Conservation (phyloP, 2,888 invertebrate species). For the Dynastes hyllus region DNA sequence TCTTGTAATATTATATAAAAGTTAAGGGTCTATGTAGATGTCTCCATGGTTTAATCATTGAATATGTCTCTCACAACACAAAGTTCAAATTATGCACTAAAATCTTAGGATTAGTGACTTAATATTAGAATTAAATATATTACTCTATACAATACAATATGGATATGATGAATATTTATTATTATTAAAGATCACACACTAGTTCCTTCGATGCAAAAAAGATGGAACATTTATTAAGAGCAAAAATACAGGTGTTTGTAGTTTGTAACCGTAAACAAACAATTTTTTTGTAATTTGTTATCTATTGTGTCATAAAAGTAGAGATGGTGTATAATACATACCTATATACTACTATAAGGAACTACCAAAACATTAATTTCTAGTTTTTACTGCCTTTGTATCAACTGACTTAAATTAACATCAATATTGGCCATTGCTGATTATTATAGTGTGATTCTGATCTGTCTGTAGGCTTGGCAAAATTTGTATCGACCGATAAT, state of each 20-base stretch:
- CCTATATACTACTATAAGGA: neutral
- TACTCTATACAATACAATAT: slow-evolving; percentile 36
- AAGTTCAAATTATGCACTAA: slow-evolving; percentile 54
- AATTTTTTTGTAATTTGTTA: slow-evolving; percentile 46
- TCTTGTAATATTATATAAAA: slow-evolving; percentile 40
- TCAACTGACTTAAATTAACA: slow-evolving; percentile 7
- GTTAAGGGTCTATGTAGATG: slow-evolving; percentile 43
- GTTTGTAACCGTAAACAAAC: slow-evolving; percentile 25
- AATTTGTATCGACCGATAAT: too few species aligned
- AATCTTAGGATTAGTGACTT: slow-evolving; percentile 42
- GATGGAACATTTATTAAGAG: slow-evolving; percentile 28
- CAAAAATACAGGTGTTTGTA: slow-evolving; percentile 38
- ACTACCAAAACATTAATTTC: neutral
- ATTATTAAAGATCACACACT: slow-evolving; percentile 30
- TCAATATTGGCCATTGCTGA: neutral
- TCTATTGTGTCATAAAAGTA: slow-evolving; percentile 9
- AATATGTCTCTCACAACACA: slow-evolving; percentile 42
- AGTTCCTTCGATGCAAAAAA: slow-evolving; percentile 11
- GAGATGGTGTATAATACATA: neutral
- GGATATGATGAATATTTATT: slow-evolving; percentile 17
- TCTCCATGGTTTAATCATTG: slow-evolving; percentile 53
- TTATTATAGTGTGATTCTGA: neutral
- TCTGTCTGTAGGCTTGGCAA: too few species aligned
- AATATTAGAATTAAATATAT: slow-evolving; percentile 44
- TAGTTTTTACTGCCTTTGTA: neutral